Percentiles rank a stretch among this genome's conserved stretches.
Conservation (phyloP, 2,888 invertebrate species). For the Strigamia crassipes region DNA sequence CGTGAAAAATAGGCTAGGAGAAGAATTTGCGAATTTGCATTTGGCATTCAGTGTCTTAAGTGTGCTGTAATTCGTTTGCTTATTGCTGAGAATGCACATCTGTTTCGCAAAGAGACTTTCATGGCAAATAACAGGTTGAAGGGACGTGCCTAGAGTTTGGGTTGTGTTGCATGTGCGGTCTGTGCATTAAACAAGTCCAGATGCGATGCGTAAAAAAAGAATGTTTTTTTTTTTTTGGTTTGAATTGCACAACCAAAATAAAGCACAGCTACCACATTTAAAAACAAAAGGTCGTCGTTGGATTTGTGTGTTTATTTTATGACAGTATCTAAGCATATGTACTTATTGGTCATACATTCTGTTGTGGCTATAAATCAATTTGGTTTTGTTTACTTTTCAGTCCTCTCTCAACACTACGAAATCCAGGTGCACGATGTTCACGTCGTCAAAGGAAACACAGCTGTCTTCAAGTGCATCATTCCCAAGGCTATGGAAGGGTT, state of each 20-base stretch:
- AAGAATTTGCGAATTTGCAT: constrained; percentile 20
- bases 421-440: constrained; percentile 60
- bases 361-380: constrained; percentile 1
- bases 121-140: constrained; percentile 38
- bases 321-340: too few species aligned
- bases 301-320: not conserved
- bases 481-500: constrained; percentile 86
- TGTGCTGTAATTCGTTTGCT: constrained; percentile 29
- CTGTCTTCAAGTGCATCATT: constrained; percentile 72
- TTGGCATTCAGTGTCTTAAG: constrained; percentile 27
- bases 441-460: constrained; percentile 60
- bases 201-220: not conserved
- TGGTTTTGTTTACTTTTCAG: constrained; percentile 52
- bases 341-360: not conserved
- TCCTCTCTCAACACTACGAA: constrained; percentile 57
- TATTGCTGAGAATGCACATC: constrained; percentile 42
- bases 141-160: constrained; percentile 18
- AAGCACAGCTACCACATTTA: not conserved
- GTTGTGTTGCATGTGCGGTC: not conserved
- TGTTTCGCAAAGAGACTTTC: constrained; percentile 27
- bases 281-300: not conserved
- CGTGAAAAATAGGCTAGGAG: constrained; percentile 3
- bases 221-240: not conserved
- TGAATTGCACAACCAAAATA: not conserved
- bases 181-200: constrained; percentile 10